Base-by-base conservation (phyloP, 2,888 invertebrate species). In the Melanostoma mellinum region DNA sequence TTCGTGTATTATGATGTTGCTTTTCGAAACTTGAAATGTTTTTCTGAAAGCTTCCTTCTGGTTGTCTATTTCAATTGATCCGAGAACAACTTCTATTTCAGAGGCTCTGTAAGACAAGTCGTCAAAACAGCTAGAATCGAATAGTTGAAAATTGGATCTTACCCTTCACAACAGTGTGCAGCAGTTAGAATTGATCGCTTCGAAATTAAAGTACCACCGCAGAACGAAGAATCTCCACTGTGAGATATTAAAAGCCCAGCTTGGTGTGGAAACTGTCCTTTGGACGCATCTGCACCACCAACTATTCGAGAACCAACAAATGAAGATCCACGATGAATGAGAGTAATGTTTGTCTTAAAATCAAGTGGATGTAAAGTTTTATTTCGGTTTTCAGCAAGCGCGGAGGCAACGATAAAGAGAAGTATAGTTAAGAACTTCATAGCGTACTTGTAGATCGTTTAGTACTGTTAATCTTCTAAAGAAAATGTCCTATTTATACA, bases 121-220 rank as follows among this genome's bases (percentile, higher is more conserved):
- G 20, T 20, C 20, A 3, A 4, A 32, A 9, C 2, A 36, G 8
- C 1, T 1, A 10, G 9, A 30, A 3, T n/a, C 0, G 1, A 1
- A 3, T n/a, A 8, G 3, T 40, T 8, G 0, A 20, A 42, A 53
- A 0, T n/a, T 2, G 6, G 0, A 48, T 58, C 87, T 71, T 87
- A 90, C 90, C 88, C 89, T 74, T 89, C 89, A 53, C 90, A 89
- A 80, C 90, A 90, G 74, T 90, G 90, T 2, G 90, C 90, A 2
- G 90, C 90, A 5, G 90, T 90, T 32, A 90, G 82, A 10, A 90
- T 88, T 78, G 87, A 87, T 53, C 88, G 86, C 35, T 88, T 87
- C 58, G 90, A 90, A 81, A 90, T 90, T 53, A 90, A 86, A 1
- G 90, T 89, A 5, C 91, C 90, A 32, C 90, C 90, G 71, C 90